A percentile compares a stretch with the other conserved stretches of the same genome.
Conservation (phyloP, 2,113 vertebrate species). For the Protobothrops mucrosquamatus region DNA sequence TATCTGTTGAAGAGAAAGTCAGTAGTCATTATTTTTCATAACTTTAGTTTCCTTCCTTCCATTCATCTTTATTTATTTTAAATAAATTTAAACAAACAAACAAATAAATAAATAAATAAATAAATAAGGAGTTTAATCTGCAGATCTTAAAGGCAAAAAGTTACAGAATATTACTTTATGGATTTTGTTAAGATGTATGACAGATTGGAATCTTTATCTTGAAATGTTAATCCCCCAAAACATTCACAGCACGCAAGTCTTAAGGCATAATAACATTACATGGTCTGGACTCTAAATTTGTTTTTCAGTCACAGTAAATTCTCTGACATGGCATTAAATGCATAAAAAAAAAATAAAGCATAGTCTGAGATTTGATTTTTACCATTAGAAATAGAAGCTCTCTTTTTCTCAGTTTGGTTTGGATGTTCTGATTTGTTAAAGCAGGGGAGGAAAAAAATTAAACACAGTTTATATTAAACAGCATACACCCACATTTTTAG, state of each 20-base stretch:
- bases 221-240: slow-evolving; percentile 27
- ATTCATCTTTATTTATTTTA: not conserved
- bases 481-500: slow-evolving; percentile 11
- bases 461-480: slow-evolving; percentile 45
- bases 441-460: slow-evolving; percentile 35
- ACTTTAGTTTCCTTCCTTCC: not conserved
- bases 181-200: slow-evolving; percentile 35
- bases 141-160: not conserved
- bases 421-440: slow-evolving; percentile 34
- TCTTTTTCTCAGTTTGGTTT: slow-evolving; percentile 44
- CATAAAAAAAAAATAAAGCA: slow-evolving; percentile 64
- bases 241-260: not conserved
- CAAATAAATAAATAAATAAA: not conserved
- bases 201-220: slow-evolving; percentile 38
- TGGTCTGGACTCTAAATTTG: slow-evolving; percentile 55
- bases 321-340: slow-evolving; percentile 56
- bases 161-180: not conserved
- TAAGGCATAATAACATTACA: slow-evolving; percentile 26
- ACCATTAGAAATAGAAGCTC: slow-evolving; percentile 54
- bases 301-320: slow-evolving; percentile 58
- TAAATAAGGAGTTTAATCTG: not conserved
- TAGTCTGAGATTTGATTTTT: slow-evolving; percentile 42
- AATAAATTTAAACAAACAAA: not conserved
- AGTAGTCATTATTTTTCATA: not conserved
- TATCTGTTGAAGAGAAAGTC: not conserved